A percentile compares a stretch with the other conserved stretches of the same genome.
Conservation (phyloP, 2,797 vertebrate species). For the Crocidura indochinensis region DNA sequence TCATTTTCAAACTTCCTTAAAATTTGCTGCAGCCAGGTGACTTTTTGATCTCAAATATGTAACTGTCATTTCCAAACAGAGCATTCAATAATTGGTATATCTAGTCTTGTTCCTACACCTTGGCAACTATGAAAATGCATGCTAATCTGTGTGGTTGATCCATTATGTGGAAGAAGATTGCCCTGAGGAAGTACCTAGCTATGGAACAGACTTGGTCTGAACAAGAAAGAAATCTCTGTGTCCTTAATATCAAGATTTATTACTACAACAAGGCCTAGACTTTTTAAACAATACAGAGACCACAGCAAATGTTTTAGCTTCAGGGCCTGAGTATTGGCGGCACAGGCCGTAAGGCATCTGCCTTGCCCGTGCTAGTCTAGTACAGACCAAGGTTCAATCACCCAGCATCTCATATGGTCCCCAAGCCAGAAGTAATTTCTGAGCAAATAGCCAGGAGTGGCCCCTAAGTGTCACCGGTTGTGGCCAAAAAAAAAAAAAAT, state of each 20-base stretch:
- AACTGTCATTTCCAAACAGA: not conserved
- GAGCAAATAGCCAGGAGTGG: no score
- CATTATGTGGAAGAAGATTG: not conserved
- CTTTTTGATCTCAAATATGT: not conserved
- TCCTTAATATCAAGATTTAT: not conserved
- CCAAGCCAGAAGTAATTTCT: no score
- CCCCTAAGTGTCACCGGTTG: no score
- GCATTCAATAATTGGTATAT: not conserved
- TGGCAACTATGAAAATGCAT: not conserved
- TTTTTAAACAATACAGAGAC: not conserved
- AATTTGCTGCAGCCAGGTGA: not conserved
- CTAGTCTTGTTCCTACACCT: not conserved
- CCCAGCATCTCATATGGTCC: no score
- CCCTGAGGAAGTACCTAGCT: not conserved
- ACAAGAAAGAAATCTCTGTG: not conserved
- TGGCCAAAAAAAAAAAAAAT: no score
- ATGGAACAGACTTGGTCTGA: not conserved
- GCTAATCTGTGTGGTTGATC: not conserved
- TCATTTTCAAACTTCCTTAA: not conserved
- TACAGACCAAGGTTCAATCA: no score
- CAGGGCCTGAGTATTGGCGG: no score
- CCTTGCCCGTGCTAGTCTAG: no score
- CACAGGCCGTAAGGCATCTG: no score
- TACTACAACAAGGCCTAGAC: not conserved
- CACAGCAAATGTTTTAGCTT: not conserved